Conservation (phyloP, 1,140 invertebrate genomes). For the Pseudomyrmex concolor region DNA sequence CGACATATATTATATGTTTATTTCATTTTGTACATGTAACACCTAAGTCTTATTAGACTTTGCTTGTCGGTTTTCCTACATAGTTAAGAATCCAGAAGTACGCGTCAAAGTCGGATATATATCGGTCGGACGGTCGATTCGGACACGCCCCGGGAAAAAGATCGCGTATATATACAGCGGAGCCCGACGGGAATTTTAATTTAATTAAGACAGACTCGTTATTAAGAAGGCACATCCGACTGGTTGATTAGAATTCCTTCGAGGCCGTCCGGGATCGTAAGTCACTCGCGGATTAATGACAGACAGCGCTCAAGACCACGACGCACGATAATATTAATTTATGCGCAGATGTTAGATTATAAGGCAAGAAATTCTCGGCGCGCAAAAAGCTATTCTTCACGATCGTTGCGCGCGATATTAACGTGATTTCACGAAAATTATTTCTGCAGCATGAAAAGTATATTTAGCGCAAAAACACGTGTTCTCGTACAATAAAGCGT, state of each 20-base stretch:
- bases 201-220: slow-evolving; percentile 81
- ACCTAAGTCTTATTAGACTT: slow-evolving; percentile 1
- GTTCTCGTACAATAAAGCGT: no score
- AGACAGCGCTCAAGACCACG: slow-evolving; percentile 8
- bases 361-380: neutral
- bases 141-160: slow-evolving; percentile 75
- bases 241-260: slow-evolving; percentile 70
- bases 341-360: slow-evolving; percentile 33
- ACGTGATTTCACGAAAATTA: slow-evolving; percentile 1
- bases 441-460: neutral
- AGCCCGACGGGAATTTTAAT: slow-evolving; percentile 81
- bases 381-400: slow-evolving; percentile 8
- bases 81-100: slow-evolving; percentile 16
- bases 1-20: neutral
- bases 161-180: slow-evolving; percentile 48
- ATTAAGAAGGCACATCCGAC: slow-evolving; percentile 71
- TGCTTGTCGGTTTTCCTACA: slow-evolving; percentile 12
- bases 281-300: slow-evolving; percentile 53
- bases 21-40: neutral
- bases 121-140: slow-evolving; percentile 38
- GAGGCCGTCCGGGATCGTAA: slow-evolving; percentile 58
- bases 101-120: slow-evolving; percentile 3
- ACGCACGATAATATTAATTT: slow-evolving; percentile 48
- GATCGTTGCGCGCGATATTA: slow-evolving; percentile 34
- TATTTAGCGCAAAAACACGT: slow-evolving; percentile 10